Evolutionary conservation across 2,113 vertebrate species (phyloP).

Genomic region (Saccopteryx leptura): DNA sequence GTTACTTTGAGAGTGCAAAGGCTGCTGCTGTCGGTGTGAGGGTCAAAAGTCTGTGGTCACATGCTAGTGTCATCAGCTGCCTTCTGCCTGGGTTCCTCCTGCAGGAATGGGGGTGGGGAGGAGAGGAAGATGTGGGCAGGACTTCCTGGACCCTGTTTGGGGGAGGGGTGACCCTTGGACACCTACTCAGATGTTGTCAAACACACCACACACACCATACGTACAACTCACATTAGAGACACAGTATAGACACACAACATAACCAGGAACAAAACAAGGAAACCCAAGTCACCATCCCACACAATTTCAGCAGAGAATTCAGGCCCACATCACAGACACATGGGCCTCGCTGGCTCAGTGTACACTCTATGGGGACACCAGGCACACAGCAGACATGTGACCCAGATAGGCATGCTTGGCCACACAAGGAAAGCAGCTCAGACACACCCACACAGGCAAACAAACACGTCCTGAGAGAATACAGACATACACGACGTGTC

Average conservation of each 20-base stretch:
- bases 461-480: background rate
- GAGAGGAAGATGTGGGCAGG: background rate
- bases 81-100: constrained; percentile 15
- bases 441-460: background rate
- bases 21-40: background rate
- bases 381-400: background rate
- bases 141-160: constrained; percentile 60
- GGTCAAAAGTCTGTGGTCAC: constrained; percentile 48
- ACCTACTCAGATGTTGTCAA: background rate
- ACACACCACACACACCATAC: background rate
- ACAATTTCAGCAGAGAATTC: too few relatives aligned
- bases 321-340: background rate
- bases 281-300: accelerated
- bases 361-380: background rate
- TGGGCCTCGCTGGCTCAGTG: background rate
- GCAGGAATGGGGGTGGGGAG: background rate
- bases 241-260: background rate
- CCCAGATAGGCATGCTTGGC: background rate
- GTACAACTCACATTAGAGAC: background rate
- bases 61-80: background rate
- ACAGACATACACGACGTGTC: accelerated
- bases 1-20: background rate
- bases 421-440: background rate
- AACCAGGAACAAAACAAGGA: too few relatives aligned
- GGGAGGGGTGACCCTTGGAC: background rate